Evolutionary conservation across 2,888 invertebrate genomes (phyloP).

Genomic region (Aporophyla nigra): DNA sequence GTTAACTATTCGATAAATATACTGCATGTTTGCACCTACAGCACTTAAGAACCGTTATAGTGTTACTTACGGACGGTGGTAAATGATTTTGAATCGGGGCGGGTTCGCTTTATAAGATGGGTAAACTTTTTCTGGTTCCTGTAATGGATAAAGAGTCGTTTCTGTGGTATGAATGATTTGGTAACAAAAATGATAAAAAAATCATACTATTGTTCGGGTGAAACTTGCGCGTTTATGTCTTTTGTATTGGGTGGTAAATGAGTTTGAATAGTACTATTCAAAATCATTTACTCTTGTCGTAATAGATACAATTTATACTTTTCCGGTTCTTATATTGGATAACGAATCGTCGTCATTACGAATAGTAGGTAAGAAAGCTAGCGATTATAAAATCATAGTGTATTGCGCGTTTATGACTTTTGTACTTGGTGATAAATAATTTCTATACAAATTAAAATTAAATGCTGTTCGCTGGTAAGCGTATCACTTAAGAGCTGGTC

Average conservation of each 20-base stretch:
- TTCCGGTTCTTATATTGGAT: not conserved
- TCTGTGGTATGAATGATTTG: not conserved
- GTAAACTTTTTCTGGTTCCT: conserved; percentile 21
- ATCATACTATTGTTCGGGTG: not conserved
- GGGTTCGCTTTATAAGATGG: conserved; percentile 14
- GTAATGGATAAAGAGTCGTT: not conserved
- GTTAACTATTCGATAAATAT: conserved; percentile 67
- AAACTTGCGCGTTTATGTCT: not conserved
- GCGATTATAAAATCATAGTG: too few relatives aligned
- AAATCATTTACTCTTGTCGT: too few relatives aligned
- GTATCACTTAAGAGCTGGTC: too few relatives aligned
- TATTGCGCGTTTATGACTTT: not conserved
- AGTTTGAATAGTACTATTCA: not conserved
- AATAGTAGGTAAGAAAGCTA: too few relatives aligned
- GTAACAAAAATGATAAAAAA: not conserved
- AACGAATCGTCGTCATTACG: not conserved
- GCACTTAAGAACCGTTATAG: conserved; percentile 68
- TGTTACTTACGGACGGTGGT: conserved; percentile 47
- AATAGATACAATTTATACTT: too few relatives aligned
- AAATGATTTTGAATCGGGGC: conserved; percentile 53
- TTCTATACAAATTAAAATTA: too few relatives aligned
- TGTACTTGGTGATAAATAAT: not conserved
- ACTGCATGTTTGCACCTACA: conserved; percentile 60
- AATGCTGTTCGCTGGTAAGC: too few relatives aligned
- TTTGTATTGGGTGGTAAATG: not conserved